Percentiles rank a stretch among this genome's conserved stretches.
Conservation (phyloP, 2,888 invertebrate species). For the Chesias legatella region DNA sequence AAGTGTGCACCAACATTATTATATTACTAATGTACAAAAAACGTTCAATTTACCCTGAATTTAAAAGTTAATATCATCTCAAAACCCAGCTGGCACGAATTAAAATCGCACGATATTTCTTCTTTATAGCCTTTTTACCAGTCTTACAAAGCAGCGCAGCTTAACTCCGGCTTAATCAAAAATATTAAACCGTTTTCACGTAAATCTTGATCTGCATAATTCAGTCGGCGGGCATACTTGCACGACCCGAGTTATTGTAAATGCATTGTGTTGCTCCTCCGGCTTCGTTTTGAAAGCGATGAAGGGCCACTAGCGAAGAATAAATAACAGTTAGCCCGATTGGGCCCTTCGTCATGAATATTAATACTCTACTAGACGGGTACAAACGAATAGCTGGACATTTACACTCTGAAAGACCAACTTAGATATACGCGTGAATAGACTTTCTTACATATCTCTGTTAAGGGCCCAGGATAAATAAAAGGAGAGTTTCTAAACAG, state of each 20-base stretch:
- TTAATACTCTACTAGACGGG: conserved; percentile 8
- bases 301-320: background rate
- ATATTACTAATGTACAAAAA: too few relatives aligned
- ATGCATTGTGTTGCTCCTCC: conserved; percentile 37
- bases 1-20: too few relatives aligned
- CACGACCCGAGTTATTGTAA: conserved; percentile 40
- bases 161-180: conserved; percentile 18
- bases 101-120: background rate
- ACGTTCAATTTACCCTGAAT: too few relatives aligned
- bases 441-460: too few relatives aligned
- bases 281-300: conserved; percentile 28
- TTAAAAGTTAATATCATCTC: too few relatives aligned
- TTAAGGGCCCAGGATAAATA: too few relatives aligned
- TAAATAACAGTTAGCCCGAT: too few relatives aligned
- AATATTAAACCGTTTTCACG: conserved; percentile 21
- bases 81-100: too few relatives aligned
- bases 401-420: too few relatives aligned
- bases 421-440: too few relatives aligned
- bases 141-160: background rate
- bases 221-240: conserved; percentile 44
- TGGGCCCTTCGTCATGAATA: conserved; percentile 18
- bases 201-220: conserved; percentile 50
- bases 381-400: background rate
- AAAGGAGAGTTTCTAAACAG: too few relatives aligned
- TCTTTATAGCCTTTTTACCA: background rate